Conservation (phyloP, 2,797 vertebrate species). For the Myripristis jacobus region DNA sequence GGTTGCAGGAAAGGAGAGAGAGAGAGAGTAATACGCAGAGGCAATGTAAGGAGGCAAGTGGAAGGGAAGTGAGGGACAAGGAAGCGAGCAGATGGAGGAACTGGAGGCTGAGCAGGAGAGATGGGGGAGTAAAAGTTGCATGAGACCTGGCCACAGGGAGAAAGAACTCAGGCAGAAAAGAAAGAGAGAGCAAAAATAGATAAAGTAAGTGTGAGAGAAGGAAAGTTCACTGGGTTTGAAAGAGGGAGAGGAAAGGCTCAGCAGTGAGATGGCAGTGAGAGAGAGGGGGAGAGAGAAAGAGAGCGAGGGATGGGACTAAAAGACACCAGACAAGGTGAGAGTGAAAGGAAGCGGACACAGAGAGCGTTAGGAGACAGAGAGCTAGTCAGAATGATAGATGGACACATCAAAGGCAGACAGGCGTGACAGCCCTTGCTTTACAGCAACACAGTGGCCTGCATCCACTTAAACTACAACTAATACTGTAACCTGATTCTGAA, state of each 20-base stretch:
- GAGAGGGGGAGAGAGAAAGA: conserved; percentile 4
- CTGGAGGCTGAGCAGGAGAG: conserved; percentile 52
- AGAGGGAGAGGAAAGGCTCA: conserved; percentile 19
- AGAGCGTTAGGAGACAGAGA: conserved; percentile 30
- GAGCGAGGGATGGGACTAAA: conserved; percentile 33
- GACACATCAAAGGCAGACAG: conserved; percentile 66
- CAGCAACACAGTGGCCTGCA: conserved; percentile 42
- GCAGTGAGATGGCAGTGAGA: conserved; percentile 15
- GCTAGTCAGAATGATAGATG: conserved; percentile 64
- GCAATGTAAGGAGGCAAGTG: conserved; percentile 37
- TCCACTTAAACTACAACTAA: conserved; percentile 64
- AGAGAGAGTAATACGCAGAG: conserved; percentile 9
- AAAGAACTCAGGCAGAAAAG: conserved; percentile 76
- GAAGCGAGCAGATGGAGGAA: conserved; percentile 70
- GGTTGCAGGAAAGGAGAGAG: conserved; percentile 12
- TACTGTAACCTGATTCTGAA: conserved; percentile 73
- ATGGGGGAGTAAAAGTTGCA: conserved; percentile 80
- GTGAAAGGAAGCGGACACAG: conserved; percentile 27
- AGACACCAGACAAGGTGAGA: conserved; percentile 43
- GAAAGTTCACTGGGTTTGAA: conserved; percentile 62
- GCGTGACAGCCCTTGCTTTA: conserved; percentile 50
- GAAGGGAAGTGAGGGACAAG: conserved; percentile 40
- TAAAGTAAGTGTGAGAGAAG: conserved; percentile 65
- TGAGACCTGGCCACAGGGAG: conserved; percentile 76
- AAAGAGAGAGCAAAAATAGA: conserved; percentile 71